Conservation (phyloP, 2,888 invertebrate genomes). For the Falcaria lacertinaria region DNA sequence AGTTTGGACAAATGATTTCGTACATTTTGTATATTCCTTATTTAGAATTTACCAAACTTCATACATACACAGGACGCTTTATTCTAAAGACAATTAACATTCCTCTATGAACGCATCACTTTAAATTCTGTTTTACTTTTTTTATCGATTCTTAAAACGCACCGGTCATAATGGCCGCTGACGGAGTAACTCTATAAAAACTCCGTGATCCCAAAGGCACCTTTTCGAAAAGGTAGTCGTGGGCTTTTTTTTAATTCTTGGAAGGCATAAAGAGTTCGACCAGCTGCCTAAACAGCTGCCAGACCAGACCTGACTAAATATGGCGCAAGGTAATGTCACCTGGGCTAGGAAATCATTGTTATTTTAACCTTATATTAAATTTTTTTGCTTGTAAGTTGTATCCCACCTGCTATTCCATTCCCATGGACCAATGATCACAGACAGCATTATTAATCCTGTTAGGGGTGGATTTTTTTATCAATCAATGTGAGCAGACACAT, state of each 20-base stretch:
- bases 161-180: conserved; percentile 58
- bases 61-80: conserved; percentile 1
- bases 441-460: too few relatives aligned
- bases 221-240: conserved; percentile 70
- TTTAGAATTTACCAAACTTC: conserved; percentile 2
- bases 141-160: conserved; percentile 58
- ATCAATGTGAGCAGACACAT: too few relatives aligned
- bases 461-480: too few relatives aligned
- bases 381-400: too few relatives aligned
- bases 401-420: too few relatives aligned
- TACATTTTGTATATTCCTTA: too few relatives aligned
- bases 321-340: conserved; percentile 34
- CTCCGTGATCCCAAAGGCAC: conserved; percentile 46
- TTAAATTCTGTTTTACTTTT: conserved; percentile 38
- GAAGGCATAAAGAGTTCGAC: conserved; percentile 62
- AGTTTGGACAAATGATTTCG: too few relatives aligned
- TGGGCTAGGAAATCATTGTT: too few relatives aligned
- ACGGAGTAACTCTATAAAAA: conserved; percentile 45
- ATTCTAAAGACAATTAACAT: conserved; percentile 24
- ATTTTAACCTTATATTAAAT: too few relatives aligned
- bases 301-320: conserved; percentile 29
- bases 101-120: conserved; percentile 38
- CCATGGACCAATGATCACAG: too few relatives aligned
- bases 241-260: conserved; percentile 48
- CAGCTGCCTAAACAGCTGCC: conserved; percentile 71